Conservation (phyloP, 2,113 vertebrate genomes). For the Lophochroa leadbeateri region DNA sequence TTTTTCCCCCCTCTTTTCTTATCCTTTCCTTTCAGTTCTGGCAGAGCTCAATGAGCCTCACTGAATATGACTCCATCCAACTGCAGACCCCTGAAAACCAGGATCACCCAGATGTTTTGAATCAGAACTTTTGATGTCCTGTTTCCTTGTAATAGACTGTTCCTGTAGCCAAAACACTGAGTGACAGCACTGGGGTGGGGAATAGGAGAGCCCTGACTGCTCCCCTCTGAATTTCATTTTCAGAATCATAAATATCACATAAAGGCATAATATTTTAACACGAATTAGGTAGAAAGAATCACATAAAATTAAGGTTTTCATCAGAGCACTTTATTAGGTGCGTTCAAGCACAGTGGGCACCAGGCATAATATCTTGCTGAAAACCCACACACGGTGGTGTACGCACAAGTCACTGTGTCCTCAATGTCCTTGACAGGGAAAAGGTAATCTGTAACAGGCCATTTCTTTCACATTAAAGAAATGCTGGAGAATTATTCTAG, state of each 20-base stretch:
- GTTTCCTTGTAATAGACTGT: not conserved
- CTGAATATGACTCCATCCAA: not conserved
- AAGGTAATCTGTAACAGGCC: not conserved
- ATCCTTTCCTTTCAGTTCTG: not conserved
- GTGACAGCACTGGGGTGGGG: not conserved
- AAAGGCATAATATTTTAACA: not conserved
- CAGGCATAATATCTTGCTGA: not conserved
- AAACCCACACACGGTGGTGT: fast-evolving
- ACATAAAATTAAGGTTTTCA: not conserved
- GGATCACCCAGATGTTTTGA: not conserved
- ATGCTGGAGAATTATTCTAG: fast-evolving
- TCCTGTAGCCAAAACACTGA: not conserved
- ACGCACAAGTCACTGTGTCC: fast-evolving
- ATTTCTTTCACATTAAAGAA: not conserved
- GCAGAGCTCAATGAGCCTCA: not conserved
- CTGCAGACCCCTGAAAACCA: not conserved
- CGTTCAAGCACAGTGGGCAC: not conserved
- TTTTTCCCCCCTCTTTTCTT: not conserved
- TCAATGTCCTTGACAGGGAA: not conserved
- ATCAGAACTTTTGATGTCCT: not conserved
- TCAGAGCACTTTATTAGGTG: not conserved
- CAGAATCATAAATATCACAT: not conserved
- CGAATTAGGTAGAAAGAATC: not conserved
- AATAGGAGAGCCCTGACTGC: not conserved
- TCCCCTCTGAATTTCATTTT: not conserved